Evolutionary conservation across 2,113 vertebrate genomes (phyloP).

Genomic region (Pollimyrus isidori): DNA sequence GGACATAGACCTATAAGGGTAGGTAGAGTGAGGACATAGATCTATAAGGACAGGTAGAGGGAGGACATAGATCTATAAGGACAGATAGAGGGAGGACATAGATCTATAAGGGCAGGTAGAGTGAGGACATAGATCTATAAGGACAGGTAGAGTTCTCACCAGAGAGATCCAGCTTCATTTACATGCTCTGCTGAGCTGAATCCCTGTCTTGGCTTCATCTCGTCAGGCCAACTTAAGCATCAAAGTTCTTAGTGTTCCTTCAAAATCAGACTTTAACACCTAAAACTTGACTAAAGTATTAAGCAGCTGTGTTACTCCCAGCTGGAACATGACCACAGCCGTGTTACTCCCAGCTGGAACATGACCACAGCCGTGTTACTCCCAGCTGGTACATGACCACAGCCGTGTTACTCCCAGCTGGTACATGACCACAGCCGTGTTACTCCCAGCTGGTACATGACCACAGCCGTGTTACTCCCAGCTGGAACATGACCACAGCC

Average conservation of each 20-base stretch:
- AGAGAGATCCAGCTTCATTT: background rate
- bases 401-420: no score
- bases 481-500: no score
- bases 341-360: no score
- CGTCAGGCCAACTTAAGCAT: background rate
- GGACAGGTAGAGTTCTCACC: background rate
- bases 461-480: no score
- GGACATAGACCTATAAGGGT: background rate
- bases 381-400: no score
- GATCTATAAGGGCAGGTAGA: background rate
- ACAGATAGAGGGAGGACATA: background rate
- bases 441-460: no score
- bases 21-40: background rate
- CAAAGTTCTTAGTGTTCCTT: constrained; percentile 6
- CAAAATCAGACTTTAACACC: background rate
- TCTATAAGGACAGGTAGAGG: no score
- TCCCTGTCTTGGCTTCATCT: background rate
- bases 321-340: background rate
- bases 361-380: no score
- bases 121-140: background rate
- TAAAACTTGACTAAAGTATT: constrained; percentile 13
- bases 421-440: no score
- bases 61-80: background rate
- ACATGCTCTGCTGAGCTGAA: background rate
- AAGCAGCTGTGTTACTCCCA: background rate